Conservation (phyloP, 2,888 invertebrate genomes). For the Ectemnius lituratus region DNA sequence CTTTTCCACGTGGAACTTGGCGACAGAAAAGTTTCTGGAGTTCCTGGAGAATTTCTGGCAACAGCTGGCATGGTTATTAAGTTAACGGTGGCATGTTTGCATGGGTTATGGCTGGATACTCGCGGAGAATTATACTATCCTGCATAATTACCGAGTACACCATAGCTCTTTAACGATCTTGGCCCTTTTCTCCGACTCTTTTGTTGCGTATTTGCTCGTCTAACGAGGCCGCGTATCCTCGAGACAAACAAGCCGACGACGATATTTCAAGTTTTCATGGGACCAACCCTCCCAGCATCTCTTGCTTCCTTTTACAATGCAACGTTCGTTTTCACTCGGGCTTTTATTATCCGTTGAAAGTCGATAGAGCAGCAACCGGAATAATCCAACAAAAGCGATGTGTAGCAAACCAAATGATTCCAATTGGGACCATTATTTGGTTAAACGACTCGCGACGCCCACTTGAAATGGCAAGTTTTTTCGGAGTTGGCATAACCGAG, state of each 20-base stretch:
- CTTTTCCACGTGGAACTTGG: too few relatives aligned
- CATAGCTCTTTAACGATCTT: not conserved
- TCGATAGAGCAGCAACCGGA: too few relatives aligned
- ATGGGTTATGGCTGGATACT: not conserved
- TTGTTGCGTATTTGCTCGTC: slow-evolving; percentile 67
- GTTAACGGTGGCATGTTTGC: not conserved
- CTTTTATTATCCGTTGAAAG: not conserved
- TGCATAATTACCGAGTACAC: slow-evolving; percentile 49
- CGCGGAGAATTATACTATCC: slow-evolving; percentile 56
- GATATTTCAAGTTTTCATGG: slow-evolving; percentile 64
- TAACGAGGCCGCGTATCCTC: slow-evolving; percentile 70
- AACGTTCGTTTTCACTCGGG: not conserved
- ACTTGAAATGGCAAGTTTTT: too few relatives aligned
- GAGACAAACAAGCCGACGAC: slow-evolving; percentile 65
- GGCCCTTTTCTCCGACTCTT: slow-evolving; percentile 52
- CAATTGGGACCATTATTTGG: not conserved
- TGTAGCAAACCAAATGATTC: not conserved
- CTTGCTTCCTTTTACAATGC: not conserved
- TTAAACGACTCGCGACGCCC: too few relatives aligned
- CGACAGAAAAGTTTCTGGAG: too few relatives aligned
- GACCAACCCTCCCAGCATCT: not conserved
- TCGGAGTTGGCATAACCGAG: too few relatives aligned
- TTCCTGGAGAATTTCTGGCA: too few relatives aligned
- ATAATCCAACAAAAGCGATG: not conserved
- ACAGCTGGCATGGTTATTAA: too few relatives aligned